Evolutionary conservation across 2,113 vertebrate species (phyloP), one percentile per base, ranked within the genome.

Genomic region (Nerophis ophidion): DNA sequence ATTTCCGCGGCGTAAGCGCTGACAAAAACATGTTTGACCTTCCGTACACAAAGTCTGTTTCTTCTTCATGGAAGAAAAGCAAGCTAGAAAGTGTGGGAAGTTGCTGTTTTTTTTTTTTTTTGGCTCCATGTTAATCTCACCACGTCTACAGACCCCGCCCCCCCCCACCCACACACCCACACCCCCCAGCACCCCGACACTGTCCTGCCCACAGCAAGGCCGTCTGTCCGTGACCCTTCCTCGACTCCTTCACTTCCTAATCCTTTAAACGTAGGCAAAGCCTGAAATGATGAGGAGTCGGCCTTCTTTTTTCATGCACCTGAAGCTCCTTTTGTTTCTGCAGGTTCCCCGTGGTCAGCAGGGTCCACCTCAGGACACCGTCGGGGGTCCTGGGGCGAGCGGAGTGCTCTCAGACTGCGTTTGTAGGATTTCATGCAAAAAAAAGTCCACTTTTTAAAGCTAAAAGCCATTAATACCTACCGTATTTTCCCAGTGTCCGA

Each of bases 61-160:
- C 81, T 12, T 40, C 68, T 68, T 79, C 54, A 74, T 19, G 63
- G 80, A 52, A 76, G 69, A 67, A 74, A 80, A 81, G 85, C 62
- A 75, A 72, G 81, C 59, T 60, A 61, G 58, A 69, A 10, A 55
- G 45, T 76, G 63, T 84, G 73, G 72, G 71, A 70, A 61, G 66
- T 33, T 35, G 65, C n/a, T n/a, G 49, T 1, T 26, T 26, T 26
- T 26, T 26, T 26, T 26, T 26, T 2, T 26, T 76, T 80, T 77
- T 86, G 82, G 81, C 84, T 88, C 86, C 83, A 86, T 75, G 70
- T 67, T 86, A 84, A 88, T 86, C 85, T 87, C 76, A 48, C 72
- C 81, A 80, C 14, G 83, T 82, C 81, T 85, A 81, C 81, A 77
- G n/a, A n/a, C n/a, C n/a, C n/a, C 83, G 71, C 81, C 84, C 83